A percentile compares a stretch with the other conserved stretches of the same genome.
These are phyloP conservation scores for Patiria miniata DNA, from an alignment of 35 echinoderm and acorn worm genomes.

Conservation along the genomic window DNA sequence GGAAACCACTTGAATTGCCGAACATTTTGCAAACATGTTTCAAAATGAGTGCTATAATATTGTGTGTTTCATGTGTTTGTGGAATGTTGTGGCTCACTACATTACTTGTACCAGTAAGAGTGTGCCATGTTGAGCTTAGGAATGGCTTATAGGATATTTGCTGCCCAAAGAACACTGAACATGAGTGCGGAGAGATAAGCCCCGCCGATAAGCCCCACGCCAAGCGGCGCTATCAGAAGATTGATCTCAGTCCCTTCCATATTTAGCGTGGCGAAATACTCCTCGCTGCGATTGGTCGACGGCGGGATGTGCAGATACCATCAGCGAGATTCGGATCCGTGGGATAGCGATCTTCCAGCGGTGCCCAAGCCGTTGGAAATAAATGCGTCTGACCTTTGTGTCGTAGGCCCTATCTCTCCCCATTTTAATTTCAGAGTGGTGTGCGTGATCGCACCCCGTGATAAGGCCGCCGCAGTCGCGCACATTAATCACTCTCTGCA, in stretches of 20 bases:
- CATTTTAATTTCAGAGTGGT: constrained; percentile 25
- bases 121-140: too few relatives aligned
- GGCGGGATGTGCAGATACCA: too few relatives aligned
- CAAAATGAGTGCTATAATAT: too few relatives aligned
- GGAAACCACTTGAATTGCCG: too few relatives aligned
- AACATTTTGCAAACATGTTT: too few relatives aligned
- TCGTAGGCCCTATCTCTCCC: too few relatives aligned
- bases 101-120: too few relatives aligned
- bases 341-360: neutral
- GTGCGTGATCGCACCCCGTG: neutral
- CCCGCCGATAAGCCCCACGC: neutral
- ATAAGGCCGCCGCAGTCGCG: neutral
- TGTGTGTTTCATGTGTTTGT: too few relatives aligned
- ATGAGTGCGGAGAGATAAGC: constrained; percentile 2
- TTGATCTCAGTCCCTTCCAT: constrained; percentile 8
- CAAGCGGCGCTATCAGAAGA: constrained; percentile 6
- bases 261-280: neutral
- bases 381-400: constrained; percentile 25
- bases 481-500: constrained; percentile 7
- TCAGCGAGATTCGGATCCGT: neutral
- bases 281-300: neutral
- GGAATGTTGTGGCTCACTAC: too few relatives aligned
- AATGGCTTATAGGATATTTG: too few relatives aligned
- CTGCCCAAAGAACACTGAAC: neutral
- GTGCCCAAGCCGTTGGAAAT: constrained; percentile 12